Evolutionary conservation across 2,888 invertebrate species (phyloP).

Genomic region (Parelbella ahira): DNA sequence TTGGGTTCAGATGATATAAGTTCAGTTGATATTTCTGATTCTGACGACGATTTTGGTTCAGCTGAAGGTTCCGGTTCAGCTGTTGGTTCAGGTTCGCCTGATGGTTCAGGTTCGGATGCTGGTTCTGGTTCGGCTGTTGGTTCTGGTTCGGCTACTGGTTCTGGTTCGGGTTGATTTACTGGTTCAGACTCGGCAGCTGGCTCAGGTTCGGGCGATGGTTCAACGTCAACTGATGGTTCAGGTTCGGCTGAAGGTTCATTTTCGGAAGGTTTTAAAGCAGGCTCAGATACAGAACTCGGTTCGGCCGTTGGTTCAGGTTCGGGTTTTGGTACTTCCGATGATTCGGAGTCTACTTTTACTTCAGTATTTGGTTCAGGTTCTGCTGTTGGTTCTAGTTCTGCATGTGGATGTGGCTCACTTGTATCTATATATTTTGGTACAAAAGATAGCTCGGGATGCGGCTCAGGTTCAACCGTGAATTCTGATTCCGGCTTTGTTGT

Average conservation of each 20-base stretch:
- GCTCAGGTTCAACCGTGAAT: slow-evolving; percentile 36
- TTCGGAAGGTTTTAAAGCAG: slow-evolving; percentile 31
- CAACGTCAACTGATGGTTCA: slow-evolving; percentile 36
- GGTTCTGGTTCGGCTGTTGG: slow-evolving; percentile 37
- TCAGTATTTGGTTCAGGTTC: slow-evolving; percentile 58
- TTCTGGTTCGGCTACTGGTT: slow-evolving; percentile 32
- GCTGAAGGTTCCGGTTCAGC: slow-evolving; percentile 26
- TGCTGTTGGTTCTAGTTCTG: slow-evolving; percentile 44
- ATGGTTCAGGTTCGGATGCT: slow-evolving; percentile 55
- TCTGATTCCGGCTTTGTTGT: slow-evolving; percentile 33
- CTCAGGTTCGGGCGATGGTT: slow-evolving; percentile 38
- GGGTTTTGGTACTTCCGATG: slow-evolving; percentile 31
- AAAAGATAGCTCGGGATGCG: slow-evolving; percentile 38
- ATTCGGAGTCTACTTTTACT: slow-evolving; percentile 26
- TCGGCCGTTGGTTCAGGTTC: slow-evolving; percentile 36
- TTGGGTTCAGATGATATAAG: slow-evolving; percentile 40
- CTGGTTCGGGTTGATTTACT: slow-evolving; percentile 27
- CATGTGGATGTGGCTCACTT: too few species aligned
- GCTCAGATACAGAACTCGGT: slow-evolving; percentile 32
- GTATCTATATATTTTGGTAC: too few species aligned
- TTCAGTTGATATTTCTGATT: slow-evolving; percentile 11
- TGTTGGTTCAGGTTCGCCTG: slow-evolving; percentile 54
- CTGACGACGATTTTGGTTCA: slow-evolving; percentile 24
- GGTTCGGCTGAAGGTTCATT: slow-evolving; percentile 36
- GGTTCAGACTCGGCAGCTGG: slow-evolving; percentile 35